Conservation (phyloP, 2,888 invertebrate species). For the Matsumyia berberina region DNA sequence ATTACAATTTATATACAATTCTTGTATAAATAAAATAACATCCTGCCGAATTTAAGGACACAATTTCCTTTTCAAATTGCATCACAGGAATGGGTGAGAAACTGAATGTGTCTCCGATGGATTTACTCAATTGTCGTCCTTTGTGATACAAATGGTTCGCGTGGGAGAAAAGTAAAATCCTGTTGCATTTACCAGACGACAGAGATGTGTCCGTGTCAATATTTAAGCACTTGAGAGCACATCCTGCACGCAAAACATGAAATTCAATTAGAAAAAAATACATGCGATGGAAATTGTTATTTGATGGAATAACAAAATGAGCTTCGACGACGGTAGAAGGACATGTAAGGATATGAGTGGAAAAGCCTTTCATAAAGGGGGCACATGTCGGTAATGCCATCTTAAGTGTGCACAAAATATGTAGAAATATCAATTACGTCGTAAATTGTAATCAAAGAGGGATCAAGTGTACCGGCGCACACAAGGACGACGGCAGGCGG, state of each 20-base stretch:
- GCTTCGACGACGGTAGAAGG: too few relatives aligned
- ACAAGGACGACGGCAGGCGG: too few relatives aligned
- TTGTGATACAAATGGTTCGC: slow-evolving; percentile 20
- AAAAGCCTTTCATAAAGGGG: neutral
- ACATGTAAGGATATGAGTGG: too few relatives aligned
- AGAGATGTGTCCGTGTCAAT: slow-evolving; percentile 1
- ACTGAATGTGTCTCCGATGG: slow-evolving; percentile 29
- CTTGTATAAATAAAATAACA: too few relatives aligned
- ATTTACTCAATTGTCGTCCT: slow-evolving; percentile 17
- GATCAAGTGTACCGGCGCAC: neutral
- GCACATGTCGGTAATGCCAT: neutral
- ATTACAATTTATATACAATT: too few relatives aligned
- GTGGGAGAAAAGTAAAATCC: neutral
- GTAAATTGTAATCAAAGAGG: neutral
- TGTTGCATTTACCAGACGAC: slow-evolving; percentile 5
- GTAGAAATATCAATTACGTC: slow-evolving; percentile 1
- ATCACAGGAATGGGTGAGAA: neutral
- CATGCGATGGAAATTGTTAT: neutral
- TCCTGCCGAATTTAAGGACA: too few relatives aligned
- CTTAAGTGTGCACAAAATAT: slow-evolving; percentile 4
- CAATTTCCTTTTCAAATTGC: slow-evolving; percentile 24
- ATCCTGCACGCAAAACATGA: slow-evolving; percentile 2
- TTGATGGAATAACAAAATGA: neutral
- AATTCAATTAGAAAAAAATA: slow-evolving; percentile 22
- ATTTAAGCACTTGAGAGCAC: slow-evolving; percentile 2